A percentile compares a stretch with the other conserved stretches of the same genome.
These are phyloP conservation scores for Sarcophaga subvicina DNA, from an alignment of 2,888 invertebrate genomes.

Conservation along the genomic window DNA sequence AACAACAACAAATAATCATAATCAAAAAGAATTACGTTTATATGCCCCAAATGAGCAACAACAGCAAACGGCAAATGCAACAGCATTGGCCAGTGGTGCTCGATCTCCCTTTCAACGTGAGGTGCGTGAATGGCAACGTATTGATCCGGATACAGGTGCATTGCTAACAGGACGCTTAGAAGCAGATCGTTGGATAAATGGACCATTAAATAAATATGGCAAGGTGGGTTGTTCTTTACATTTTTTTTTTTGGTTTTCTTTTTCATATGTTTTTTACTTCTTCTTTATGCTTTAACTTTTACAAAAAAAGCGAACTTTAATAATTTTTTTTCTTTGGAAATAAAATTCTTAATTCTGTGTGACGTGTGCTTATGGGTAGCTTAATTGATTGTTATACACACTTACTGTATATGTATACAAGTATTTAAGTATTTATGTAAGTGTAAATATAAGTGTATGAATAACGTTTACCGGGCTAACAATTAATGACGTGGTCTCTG, in stretches of 20 bases:
- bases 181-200: conserved; percentile 82
- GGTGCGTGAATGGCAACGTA: conserved; percentile 82
- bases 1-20: conserved; percentile 77
- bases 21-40: conserved; percentile 76
- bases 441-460: neutral
- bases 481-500: conserved; percentile 36
- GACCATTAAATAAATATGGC: conserved; percentile 81
- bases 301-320: too few relatives aligned
- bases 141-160: conserved; percentile 82
- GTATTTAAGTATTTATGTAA: neutral
- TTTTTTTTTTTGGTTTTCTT: neutral
- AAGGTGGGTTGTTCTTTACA: conserved; percentile 77
- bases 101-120: conserved; percentile 82
- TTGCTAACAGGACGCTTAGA: conserved; percentile 81
- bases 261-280: conserved; percentile 31
- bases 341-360: conserved; percentile 55
- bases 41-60: conserved; percentile 70
- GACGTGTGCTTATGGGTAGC: conserved; percentile 58
- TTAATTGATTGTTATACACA: conserved; percentile 46
- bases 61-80: conserved; percentile 46
- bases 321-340: neutral
- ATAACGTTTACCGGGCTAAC: neutral
- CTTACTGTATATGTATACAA: neutral
- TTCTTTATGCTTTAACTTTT: neutral
- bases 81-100: conserved; percentile 71